Base-by-base conservation (phyloP, 1,140 invertebrate genomes). In the Drosophila pectinifera region DNA sequence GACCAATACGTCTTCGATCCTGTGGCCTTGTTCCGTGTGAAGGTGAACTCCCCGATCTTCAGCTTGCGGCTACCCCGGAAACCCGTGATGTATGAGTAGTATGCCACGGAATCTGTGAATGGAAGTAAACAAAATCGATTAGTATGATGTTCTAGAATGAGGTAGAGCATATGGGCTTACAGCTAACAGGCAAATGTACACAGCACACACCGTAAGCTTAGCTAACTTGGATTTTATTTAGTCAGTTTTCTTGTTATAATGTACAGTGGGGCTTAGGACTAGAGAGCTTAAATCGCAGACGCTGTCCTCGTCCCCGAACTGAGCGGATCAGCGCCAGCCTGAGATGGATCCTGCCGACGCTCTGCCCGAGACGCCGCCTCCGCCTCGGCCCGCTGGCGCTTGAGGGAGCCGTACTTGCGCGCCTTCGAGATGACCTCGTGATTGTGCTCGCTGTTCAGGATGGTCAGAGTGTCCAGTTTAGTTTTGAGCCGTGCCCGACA, bases 41-140 rank as follows among this genome's bases (percentile, higher is more conserved):
- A 92, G 7, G 81, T 88, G 46, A 78, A 92, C 20, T 91, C 78
- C 31, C 91, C 91, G 18, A 92, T 91, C 73, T 92, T 92, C 6
- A 92, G 62, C 48, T 92, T 92, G 6, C 91, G 91, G 39, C 91
- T 92, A 14, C 92, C 92, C 5, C 92, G 91, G 55, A 92, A 92
- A 22, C 92, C 92, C 4, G 91, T 92, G 41, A 92, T 90, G 55
- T 90, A 92, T 5, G 80, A 82, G 57, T 91, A 91, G 38, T 80
- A 92, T 6, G 81, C 64, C 31, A 70, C 54, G 20, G 51, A 36
- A 69, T 56, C 83, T 88, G 70, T 54, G 65, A 68, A 64, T 68
- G 34, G 24, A 22, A 81, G 63, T 1, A 54, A 26, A 78, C 20
- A 53, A 26, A 49, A 41, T 26, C 24, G 14, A 61, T 86, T 73